phyloP scores from a whole-genome alignment of 2,113 vertebrate species.

The Genyomyrus donnyi region DNA sequence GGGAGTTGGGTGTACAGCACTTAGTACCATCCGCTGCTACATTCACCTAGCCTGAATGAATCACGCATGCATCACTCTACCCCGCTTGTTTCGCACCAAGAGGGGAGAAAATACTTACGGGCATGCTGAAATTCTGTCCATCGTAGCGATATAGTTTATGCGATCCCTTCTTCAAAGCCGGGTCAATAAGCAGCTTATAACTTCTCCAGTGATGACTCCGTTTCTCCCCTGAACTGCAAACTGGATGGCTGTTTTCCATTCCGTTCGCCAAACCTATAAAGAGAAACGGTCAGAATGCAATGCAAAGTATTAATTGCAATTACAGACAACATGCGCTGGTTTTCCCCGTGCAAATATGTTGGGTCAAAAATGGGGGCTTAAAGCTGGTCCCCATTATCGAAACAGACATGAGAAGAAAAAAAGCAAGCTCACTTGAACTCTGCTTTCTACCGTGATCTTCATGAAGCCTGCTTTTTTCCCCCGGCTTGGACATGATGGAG shows the following conservation, averaged over 20 bases:
- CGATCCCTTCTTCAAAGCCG: conserved; percentile 78
- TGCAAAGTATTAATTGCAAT: not conserved
- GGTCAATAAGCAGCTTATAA: conserved; percentile 95
- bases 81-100: not conserved
- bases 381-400: conserved; percentile 23
- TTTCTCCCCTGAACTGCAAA: conserved; percentile 74
- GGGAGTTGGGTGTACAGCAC: conserved; percentile 8
- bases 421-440: conserved; percentile 55
- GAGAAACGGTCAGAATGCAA: conserved; percentile 4
- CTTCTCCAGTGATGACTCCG: conserved; percentile 84
- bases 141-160: conserved; percentile 93
- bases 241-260: conserved; percentile 81
- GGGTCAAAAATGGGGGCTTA: conserved; percentile 20
- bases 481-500: conserved; percentile 66
- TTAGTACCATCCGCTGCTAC: not conserved
- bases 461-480: conserved; percentile 56
- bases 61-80: conserved; percentile 1
- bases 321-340: not conserved
- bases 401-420: conserved; percentile 18
- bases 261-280: conserved; percentile 79
- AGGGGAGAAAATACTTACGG: conserved; percentile 61
- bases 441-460: conserved; percentile 66
- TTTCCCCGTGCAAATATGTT: conserved; percentile 8
- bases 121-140: conserved; percentile 83
- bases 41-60: not conserved